Base-by-base conservation (phyloP, 1,140 invertebrate species). In the Oedothorax gibbosus region DNA sequence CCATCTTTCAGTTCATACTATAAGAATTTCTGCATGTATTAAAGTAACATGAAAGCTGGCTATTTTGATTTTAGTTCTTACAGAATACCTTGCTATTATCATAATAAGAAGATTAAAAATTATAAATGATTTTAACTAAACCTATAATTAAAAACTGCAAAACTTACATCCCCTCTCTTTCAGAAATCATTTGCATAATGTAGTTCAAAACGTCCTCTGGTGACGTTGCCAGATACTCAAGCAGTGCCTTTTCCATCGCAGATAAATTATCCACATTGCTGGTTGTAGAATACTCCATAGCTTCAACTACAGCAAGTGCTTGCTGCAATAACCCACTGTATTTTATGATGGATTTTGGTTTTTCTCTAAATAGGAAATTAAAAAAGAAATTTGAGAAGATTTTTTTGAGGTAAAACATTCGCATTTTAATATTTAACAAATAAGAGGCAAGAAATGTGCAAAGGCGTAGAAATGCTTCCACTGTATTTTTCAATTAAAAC, bases 311-410 rank as follows among this genome's bases (percentile, higher is more conserved):
- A 81, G 89, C 89, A 88, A 89, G 87, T 54, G 88, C 87, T 87
- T 89, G 86, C 86, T 90, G 90, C 9, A 90, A 60, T 9, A 87
- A 77, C 65, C 88, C 88, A 77, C 88, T 75, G 79, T 89, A 88
- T 21, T 87, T 87, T 2, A 85, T 14, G 18, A 90, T 88, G 53
- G 87, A 83, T 88, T 88, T 71, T 0, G 65, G 83, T 11, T 85
- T 77, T 15, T 60, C 35, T 35, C 83, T 85, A 53, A 49, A 64
- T 3, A 51, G 12, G 7, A 69, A 69, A 66, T 12, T 8, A 66
- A 66, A 68, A 64, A 21, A 64, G 2, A 0, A 54, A 73, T 35
- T 35, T 35, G 5, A 35, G 35, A 35, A 2, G 35, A 35, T 35
- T 35, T 1, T 35, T 35, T 35, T 35, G 1, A 35, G 35, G 5